phyloP scores from a whole-genome alignment of 2,797 vertebrate species.

The Thripadectes ignobilis region DNA sequence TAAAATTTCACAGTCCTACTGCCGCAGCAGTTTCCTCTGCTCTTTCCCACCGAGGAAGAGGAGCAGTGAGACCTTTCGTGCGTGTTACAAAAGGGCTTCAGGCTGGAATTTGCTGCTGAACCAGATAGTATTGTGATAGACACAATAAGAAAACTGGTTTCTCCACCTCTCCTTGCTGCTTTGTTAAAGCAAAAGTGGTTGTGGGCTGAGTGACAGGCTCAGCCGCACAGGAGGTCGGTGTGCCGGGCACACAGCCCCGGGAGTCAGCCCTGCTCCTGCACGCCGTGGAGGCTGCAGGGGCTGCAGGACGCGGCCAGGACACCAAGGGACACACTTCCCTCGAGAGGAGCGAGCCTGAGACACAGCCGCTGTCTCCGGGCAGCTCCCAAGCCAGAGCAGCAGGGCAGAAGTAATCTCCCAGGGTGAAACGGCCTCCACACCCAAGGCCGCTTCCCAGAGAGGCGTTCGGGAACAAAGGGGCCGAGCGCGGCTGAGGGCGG shows the following conservation, averaged over 20 bases:
- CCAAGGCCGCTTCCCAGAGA: background rate
- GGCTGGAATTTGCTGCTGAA: background rate
- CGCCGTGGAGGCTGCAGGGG: background rate
- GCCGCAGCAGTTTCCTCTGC: background rate
- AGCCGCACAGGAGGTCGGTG: background rate
- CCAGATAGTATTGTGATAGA: background rate
- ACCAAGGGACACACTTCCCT: background rate
- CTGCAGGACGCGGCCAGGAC: background rate
- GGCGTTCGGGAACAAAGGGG: background rate
- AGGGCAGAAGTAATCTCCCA: background rate
- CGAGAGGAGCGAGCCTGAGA: fast-evolving
- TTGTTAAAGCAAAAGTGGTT: background rate
- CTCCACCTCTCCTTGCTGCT: background rate
- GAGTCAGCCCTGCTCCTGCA: background rate
- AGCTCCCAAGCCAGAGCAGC: background rate
- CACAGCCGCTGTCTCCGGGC: background rate
- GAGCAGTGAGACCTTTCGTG: background rate
- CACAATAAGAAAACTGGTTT: background rate
- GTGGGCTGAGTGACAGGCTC: fast-evolving
- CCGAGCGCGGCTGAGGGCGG: too few relatives aligned
- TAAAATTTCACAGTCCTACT: background rate
- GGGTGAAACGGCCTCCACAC: background rate
- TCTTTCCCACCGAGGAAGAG: background rate
- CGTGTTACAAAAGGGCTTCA: background rate
- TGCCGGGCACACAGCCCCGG: background rate